Base-by-base conservation (phyloP, 2,113 vertebrate genomes). In the Athene cunicularia region DNA sequence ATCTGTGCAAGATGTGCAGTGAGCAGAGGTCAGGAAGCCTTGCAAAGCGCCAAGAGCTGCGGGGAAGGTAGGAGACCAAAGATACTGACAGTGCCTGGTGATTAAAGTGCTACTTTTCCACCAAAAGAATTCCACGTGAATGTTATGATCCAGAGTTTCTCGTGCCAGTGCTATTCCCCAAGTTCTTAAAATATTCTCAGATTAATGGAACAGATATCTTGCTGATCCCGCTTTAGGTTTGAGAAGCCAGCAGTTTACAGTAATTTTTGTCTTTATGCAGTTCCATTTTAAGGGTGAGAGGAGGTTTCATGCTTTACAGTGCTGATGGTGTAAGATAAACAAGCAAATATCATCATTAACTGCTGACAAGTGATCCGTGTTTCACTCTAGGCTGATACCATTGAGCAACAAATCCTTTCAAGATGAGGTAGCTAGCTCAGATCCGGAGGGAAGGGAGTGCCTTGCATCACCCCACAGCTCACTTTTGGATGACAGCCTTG, bases 371-470 rank as follows among this genome's bases (percentile, higher is more conserved):
- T 93, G 97, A 96, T 98, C 95, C 62, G 2, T 96, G 90, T 86
- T 96, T 88, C 93, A 66, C 88, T 97, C 90, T 81, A 91, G 96
- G 86, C 94, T 93, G 97, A 93, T 96, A 92, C 74, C 96, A 91
- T 75, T 85, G 95, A 96, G 84, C 95, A 98, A 84, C 92, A 96
- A 97, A 98, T 98, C 98, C 94, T 98, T 98, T 95, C 53, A n/a
- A 47, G 96, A 96, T 98, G 98, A 98, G 97, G 98, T 95, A 97
- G 98, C 97, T 89, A 56, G 14, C 86, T 88, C 22, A 39, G 90
- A 79, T 96, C 97, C 58, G 0, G 64, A 94, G 98, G 97, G 97
- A 93, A 77, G 94, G 97, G 97, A 98, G 96, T 91, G 88, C 86
- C 96, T 91, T 87, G 71, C 94, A 81, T 96, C 95, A 84, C 91